These are phyloP conservation scores for Lepidonotus clava DNA, from an alignment of 2,888 invertebrate genomes.

Conservation along the genomic window DNA sequence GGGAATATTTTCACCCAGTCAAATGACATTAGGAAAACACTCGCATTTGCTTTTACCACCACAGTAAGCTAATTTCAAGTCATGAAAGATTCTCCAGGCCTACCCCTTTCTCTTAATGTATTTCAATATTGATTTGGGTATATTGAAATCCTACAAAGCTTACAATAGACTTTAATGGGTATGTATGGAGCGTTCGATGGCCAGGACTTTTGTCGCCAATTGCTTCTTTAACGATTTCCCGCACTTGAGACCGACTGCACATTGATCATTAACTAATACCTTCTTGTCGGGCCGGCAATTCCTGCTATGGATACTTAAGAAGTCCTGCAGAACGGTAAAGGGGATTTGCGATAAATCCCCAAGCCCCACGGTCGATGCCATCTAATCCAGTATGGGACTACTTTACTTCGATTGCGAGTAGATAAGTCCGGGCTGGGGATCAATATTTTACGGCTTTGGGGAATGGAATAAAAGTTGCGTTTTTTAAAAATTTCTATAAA, in stretches of 20 bases:
- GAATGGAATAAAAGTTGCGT: not conserved
- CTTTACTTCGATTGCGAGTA: constrained; percentile 4
- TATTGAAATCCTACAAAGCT: too few relatives aligned
- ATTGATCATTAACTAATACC: not conserved
- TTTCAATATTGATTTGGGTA: too few relatives aligned
- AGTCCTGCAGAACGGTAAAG: not conserved
- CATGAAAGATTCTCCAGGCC: too few relatives aligned
- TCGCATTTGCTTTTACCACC: too few relatives aligned
- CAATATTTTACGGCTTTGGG: not conserved
- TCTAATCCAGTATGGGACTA: not conserved
- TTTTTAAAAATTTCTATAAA: constrained; percentile 15
- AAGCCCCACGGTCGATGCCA: not conserved
- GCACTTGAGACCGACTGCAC: not conserved
- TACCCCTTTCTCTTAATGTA: too few relatives aligned
- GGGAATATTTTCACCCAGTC: too few relatives aligned
- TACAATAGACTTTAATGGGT: too few relatives aligned
- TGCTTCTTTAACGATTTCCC: not conserved
- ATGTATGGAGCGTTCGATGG: too few relatives aligned
- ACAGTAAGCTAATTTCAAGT: too few relatives aligned
- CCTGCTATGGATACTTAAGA: not conserved
- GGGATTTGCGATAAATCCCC: not conserved
- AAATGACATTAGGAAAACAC: too few relatives aligned
- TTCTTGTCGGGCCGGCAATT: not conserved
- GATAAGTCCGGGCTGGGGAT: not conserved
- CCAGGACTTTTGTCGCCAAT: constrained; percentile 4